Evolutionary conservation across 2,888 invertebrate genomes (phyloP), one percentile per base, ranked within the genome.

Genomic region (Sturmia bella): DNA sequence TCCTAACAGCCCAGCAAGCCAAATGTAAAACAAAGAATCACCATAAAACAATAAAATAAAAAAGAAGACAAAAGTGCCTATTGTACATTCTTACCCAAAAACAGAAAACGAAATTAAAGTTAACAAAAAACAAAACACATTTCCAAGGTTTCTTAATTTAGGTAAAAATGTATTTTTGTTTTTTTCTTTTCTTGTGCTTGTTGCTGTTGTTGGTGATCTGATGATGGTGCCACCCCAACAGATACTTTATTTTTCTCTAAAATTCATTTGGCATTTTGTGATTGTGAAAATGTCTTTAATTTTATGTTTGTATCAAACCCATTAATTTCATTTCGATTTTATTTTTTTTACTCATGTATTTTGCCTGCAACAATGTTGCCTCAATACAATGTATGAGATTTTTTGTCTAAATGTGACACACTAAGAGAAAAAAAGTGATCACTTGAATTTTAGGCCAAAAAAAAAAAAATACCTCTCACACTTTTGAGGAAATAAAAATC

Each of bases 21-120:
- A 39, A 74, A 50, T n/a, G 57, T 27, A 66, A 75, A 39, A 68
- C 27, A 63, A 72, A 64, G 41, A 64, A 64, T 70, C 48, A 64
- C 27, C 50, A 77, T 57, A 72, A 77, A 57, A 77, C 70, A 64
- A 77, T 69, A 69, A 76, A 69, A n/a, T n/a, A n/a, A n/a, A n/a
- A n/a, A n/a, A n/a, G n/a, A n/a, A n/a, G n/a, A n/a, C n/a, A n/a
- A 69, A 21, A 59, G 27, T 61, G 24, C 50, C 32, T 24, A 61
- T 54, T 54, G 24, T 41, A 21, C 32, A 15, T 39, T 13, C 11
- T 11, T 56, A 41, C 21, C 27, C 9, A 13, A 63, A 64, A n/a
- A n/a, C 21, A 59, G n/a, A n/a, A 50, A n/a, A 63, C 41, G 32
- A 63, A 17, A 27, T 32, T 12, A 37, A 45, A 27, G 17, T 21